phyloP scores from a whole-genome alignment of 37 sponge, comb jelly and placozoan species.

The Aphrocallistes beatrix region DNA sequence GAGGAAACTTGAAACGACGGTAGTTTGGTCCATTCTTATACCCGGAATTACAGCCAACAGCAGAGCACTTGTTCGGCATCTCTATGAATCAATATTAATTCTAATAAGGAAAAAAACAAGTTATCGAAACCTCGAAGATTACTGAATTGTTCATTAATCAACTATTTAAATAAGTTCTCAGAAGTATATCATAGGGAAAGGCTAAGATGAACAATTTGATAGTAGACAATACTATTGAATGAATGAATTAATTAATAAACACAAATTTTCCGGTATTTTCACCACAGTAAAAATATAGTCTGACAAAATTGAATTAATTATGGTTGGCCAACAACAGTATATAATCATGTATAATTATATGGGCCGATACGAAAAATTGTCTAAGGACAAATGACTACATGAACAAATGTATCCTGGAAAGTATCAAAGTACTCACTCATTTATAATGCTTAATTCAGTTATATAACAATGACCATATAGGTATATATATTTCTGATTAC shows the following conservation, averaged over 20 bases:
- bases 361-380: too few species aligned
- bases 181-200: not conserved
- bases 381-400: not conserved
- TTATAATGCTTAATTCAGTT: not conserved
- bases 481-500: not conserved
- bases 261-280: too few species aligned
- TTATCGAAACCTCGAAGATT: too few species aligned
- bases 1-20: not conserved
- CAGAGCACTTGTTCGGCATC: conserved; percentile 17
- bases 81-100: not conserved
- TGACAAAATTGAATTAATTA: not conserved
- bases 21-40: not conserved
- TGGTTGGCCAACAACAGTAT: not conserved
- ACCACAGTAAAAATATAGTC: not conserved
- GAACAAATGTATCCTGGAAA: too few species aligned
- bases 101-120: not conserved
- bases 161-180: too few species aligned
- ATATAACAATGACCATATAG: not conserved
- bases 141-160: too few species aligned
- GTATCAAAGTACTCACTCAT: too few species aligned
- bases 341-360: not conserved
- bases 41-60: not conserved
- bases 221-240: too few species aligned
- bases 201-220: not conserved
- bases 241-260: too few species aligned